Base-by-base conservation (phyloP, 2,113 vertebrate genomes). In the Tachycineta bicolor region DNA sequence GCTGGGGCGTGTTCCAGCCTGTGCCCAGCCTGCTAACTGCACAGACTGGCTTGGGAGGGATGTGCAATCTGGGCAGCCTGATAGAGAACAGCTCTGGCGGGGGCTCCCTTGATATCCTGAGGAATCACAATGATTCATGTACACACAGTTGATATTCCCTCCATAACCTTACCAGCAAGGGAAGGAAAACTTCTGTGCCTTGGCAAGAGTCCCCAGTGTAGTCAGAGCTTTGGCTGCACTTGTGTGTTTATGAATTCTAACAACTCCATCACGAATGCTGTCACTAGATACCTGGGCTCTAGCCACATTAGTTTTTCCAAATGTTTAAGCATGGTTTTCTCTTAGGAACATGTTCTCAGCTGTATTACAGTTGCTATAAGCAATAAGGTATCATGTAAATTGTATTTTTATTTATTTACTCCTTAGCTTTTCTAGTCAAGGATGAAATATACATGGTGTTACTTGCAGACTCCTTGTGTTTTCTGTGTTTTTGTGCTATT, bases 281-380 rank as follows among this genome's bases (percentile, higher is more conserved):
- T 94, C 89, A 97, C 84, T 90, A 94, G 85, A 93, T 94, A 93
- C 90, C 94, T 95, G 94, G 93, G 86, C 78, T 91, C n/a, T 28
- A 83, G 91, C 91, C 91, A 92, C 60, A 78, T 26, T 55, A 65
- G 91, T 67, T 93, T 90, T 91, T 96, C 75, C 91, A 95, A 96
- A 86, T 64, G 65, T 91, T 94, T 87, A 47, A 88, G 63, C 11
- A 3, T 47, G 34, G 41, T 68, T 95, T 92, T 39, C 46, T 85
- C 33, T 65, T 85, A 91, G 83, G 90, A 92, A 78, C 6, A 0
- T 93, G 31, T 34, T 90, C 55, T 81, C n/a, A 50, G 20, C 44
- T 71, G 26, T 47, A 29, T 75, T 60, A 17, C 28, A 62, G 75
- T 81, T 81, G 68, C 80, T 92, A 70, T 74, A 87, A 88, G 34